These are phyloP conservation scores for Tetragonula clypearis DNA, from an alignment of 1,140 invertebrate genomes.

Conservation along the genomic window DNA sequence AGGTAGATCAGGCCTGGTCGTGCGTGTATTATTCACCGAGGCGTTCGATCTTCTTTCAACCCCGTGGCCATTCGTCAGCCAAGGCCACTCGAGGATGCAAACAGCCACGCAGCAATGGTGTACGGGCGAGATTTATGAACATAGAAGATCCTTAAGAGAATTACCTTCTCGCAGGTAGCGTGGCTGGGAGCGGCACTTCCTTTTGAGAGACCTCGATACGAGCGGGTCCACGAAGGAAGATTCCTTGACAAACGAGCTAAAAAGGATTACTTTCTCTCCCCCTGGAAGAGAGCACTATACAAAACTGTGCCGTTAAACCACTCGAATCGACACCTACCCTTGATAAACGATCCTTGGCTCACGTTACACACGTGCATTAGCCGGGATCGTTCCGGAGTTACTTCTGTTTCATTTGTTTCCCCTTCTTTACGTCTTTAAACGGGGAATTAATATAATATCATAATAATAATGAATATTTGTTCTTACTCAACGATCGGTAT, in stretches of 20 bases:
- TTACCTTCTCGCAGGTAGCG: conserved; percentile 53
- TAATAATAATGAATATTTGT: too few relatives aligned
- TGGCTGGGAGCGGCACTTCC: conserved; percentile 39
- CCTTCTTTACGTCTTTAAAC: background rate
- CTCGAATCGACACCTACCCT: conserved; percentile 18
- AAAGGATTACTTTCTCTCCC: conserved; percentile 57
- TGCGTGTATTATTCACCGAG: conserved; percentile 36
- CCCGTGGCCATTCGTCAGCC: background rate
- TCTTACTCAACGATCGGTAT: too few relatives aligned
- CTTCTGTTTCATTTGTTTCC: background rate
- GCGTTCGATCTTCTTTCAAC: conserved; percentile 25
- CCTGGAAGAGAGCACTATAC: conserved; percentile 31
- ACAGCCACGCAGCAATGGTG: conserved; percentile 3
- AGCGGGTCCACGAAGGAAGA: conserved; percentile 13
- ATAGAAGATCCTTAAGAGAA: conserved; percentile 55
- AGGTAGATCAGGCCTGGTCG: background rate
- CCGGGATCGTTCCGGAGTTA: background rate
- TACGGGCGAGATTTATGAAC: conserved; percentile 54
- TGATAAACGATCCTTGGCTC: conserved; percentile 21
- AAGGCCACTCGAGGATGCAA: conserved; percentile 19
- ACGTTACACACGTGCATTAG: background rate
- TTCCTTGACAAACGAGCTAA: conserved; percentile 54
- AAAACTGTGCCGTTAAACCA: conserved; percentile 57
- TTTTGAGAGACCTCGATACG: conserved; percentile 50
- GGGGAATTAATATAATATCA: too few relatives aligned